Base-by-base conservation (phyloP, 1,140 invertebrate genomes). In the Brachionus angularis region DNA sequence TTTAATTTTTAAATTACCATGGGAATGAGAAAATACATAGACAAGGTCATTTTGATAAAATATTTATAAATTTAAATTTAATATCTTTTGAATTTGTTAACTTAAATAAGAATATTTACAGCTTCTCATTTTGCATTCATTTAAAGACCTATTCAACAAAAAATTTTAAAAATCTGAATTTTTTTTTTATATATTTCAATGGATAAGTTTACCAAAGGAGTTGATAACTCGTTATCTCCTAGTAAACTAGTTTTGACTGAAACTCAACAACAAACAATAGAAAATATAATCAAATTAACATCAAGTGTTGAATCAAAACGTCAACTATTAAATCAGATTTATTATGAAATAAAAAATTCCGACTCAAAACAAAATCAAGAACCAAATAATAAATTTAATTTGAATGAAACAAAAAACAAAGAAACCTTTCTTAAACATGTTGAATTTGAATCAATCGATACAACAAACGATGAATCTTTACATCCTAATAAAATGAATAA, bases 251-350 rank as follows among this genome's bases (percentile, higher is more conserved):
- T 58, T 23, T 39, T 34, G 16, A 58, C 36, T 58, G 33, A 58
- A 39, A 39, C 53, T 8, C 36, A 58, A 25, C 53, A 58, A 7
- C 53, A 58, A 58, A 58, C 53, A 1, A 58, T 58, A 12, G 53
- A 58, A 23, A 58, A 58, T n/a, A 58, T 58, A 39, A 39, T 58
- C 12, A 58, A 58, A 39, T 39, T 58, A 39, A 58, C 33, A 23
- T 39, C 36, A 23, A 58, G 53, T 12, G 34, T 58, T 58, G 53
- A 58, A 39, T 31, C 21, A 21, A 58, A 58, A 3, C 33, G 53
- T 23, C 36, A 58, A 23, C n/a, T 39, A 21, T 12, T 58, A 36
- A 36, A 36, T 58, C 34, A 58, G 39, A 58, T 58, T 58, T 58
- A 58, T 36, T 10, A 23, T 25, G 53, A 58, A 8, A n/a, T n/a